phyloP scores from a whole-genome alignment of 2,797 vertebrate species.

The Lagocephalus sceleratus region DNA sequence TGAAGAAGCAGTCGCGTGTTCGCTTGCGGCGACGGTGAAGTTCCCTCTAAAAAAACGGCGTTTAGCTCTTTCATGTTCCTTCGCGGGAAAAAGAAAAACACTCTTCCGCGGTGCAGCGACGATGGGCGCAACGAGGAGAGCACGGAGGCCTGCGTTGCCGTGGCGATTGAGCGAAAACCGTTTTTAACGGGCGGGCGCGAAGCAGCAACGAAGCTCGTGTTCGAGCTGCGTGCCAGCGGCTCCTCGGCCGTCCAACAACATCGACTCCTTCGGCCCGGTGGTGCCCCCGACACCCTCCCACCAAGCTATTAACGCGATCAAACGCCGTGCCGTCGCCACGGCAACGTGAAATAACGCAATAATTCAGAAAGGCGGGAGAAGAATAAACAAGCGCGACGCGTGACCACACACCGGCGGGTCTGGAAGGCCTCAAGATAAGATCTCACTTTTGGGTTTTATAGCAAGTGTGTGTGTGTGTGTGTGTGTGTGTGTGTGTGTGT shows the following conservation, averaged over 20 bases:
- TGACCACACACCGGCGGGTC: conserved; percentile 23
- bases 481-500: conserved; percentile 36
- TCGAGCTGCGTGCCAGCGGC: conserved; percentile 49
- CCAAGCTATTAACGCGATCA: conserved; percentile 42
- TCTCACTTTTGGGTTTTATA: conserved; percentile 10
- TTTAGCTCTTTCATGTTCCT: too few species aligned
- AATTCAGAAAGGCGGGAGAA: not conserved
- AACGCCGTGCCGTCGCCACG: conserved; percentile 28
- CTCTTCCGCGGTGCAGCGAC: too few species aligned
- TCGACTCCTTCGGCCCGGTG: conserved; percentile 35
- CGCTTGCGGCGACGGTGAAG: too few species aligned
- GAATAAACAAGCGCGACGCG: conserved; percentile 32
- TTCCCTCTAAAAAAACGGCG: not conserved
- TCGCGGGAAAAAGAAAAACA: conserved; percentile 4
- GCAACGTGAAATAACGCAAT: conserved; percentile 14
- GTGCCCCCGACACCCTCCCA: conserved; percentile 9
- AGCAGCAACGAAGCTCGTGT: too few species aligned
- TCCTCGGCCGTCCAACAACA: conserved; percentile 50
- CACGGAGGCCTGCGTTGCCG: conserved; percentile 34
- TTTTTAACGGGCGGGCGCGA: too few species aligned
- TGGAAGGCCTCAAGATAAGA: conserved; percentile 14
- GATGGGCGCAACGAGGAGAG: not conserved
- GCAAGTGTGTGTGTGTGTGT: conserved; percentile 1
- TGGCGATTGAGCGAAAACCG: conserved; percentile 35
- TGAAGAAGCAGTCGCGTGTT: too few species aligned